These are phyloP conservation scores for Cheilosia vulpina DNA, from an alignment of 2,888 invertebrate species.

Conservation along the genomic window DNA sequence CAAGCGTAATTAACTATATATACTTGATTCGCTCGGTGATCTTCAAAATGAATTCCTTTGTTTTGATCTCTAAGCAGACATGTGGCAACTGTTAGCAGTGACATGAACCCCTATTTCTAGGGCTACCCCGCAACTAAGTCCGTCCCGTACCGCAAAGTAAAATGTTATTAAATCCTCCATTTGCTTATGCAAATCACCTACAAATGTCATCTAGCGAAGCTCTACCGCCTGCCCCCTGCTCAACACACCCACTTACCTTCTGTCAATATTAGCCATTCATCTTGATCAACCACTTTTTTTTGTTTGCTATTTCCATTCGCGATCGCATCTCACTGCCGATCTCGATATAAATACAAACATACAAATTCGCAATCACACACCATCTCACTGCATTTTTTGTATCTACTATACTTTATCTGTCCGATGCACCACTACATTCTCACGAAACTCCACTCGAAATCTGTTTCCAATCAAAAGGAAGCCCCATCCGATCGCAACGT, in stretches of 20 bases:
- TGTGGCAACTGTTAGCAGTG: no score
- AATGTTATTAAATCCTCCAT: not conserved
- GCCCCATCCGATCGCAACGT: slow-evolving; percentile 5
- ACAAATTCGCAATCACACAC: slow-evolving; percentile 31
- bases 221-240: not conserved
- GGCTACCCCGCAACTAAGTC: no score
- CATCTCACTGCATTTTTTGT: slow-evolving; percentile 6
- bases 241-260: slow-evolving; percentile 1
- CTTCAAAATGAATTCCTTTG: no score
- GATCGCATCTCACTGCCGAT: no score
- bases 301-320: not conserved
- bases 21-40: no score
- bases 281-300: slow-evolving; percentile 20
- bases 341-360: not conserved
- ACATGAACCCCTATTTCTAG: no score
- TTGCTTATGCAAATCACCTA: not conserved
- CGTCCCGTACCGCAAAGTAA: no score
- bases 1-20: no score
- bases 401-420: slow-evolving; percentile 25
- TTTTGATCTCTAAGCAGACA: no score
- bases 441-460: slow-evolving; percentile 10
- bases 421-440: not conserved
- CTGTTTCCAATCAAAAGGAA: slow-evolving; percentile 21
- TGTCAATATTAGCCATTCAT: slow-evolving; percentile 43
- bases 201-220: slow-evolving; percentile 3